A percentile compares a stretch with the other conserved stretches of the same genome.
phyloP scores from a whole-genome alignment of 1,140 invertebrate species.

The Amyelois transitella region DNA sequence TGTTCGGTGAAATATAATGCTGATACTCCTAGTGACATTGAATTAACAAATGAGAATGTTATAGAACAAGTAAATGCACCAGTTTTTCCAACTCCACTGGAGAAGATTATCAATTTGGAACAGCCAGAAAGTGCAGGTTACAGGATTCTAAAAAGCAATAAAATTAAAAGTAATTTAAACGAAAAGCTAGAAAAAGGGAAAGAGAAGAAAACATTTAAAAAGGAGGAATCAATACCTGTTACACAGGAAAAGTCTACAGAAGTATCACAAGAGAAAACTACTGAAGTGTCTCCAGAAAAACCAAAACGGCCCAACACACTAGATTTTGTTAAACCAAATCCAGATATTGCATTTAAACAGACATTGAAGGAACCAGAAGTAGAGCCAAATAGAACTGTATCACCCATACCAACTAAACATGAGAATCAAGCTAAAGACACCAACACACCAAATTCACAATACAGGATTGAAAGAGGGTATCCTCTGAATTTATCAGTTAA shows the following conservation, averaged over 20 bases:
- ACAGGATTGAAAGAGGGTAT: slow-evolving; percentile 49
- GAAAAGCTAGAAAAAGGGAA: slow-evolving; percentile 55
- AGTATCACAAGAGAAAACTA: background rate
- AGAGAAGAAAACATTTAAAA: slow-evolving; percentile 64
- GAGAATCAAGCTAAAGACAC: slow-evolving; percentile 35
- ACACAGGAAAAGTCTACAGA: background rate
- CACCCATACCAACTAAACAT: slow-evolving; percentile 44
- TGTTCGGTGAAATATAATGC: slow-evolving; percentile 59
- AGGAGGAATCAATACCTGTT: slow-evolving; percentile 25
- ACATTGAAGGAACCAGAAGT: slow-evolving; percentile 44
- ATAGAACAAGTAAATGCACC: slow-evolving; percentile 25
- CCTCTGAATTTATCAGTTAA: slow-evolving; percentile 76
- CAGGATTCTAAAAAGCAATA: slow-evolving; percentile 64
- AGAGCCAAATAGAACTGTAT: slow-evolving; percentile 45
- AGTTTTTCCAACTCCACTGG: slow-evolving; percentile 19
- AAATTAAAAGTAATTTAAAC: slow-evolving; percentile 63
- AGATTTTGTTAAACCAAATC: slow-evolving; percentile 65
- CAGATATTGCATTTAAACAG: slow-evolving; percentile 68
- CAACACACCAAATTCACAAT: slow-evolving; percentile 24
- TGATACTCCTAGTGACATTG: slow-evolving; percentile 59
- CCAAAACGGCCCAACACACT: slow-evolving; percentile 64
- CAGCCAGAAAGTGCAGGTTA: slow-evolving; percentile 62
- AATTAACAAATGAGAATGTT: slow-evolving; percentile 57
- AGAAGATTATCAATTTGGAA: slow-evolving; percentile 19
- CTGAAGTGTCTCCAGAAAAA: slow-evolving; percentile 34